phyloP scores from a whole-genome alignment of 2,888 invertebrate species.

The Synanthedon tipuliformis region DNA sequence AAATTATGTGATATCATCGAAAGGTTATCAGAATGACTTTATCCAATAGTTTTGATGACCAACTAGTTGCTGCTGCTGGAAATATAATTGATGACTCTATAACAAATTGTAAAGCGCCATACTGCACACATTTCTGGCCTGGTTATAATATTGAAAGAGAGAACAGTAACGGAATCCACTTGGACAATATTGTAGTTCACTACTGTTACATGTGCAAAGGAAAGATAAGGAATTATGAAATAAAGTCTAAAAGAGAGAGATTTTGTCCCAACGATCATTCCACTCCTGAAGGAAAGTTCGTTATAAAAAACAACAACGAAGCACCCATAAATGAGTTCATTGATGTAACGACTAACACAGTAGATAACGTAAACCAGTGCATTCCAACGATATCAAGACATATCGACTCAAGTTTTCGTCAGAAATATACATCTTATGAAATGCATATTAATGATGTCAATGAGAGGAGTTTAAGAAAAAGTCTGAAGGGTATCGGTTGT shows the following conservation, averaged over 20 bases:
- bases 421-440: conserved; percentile 51
- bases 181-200: conserved; percentile 36
- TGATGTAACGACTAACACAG: conserved; percentile 13
- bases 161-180: conserved; percentile 32
- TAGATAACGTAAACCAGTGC: conserved; percentile 23
- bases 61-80: conserved; percentile 23
- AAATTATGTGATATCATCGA: too few relatives aligned
- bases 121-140: conserved; percentile 55
- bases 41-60: conserved; percentile 30
- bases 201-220: conserved; percentile 56
- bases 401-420: conserved; percentile 47
- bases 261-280: conserved; percentile 52
- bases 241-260: conserved; percentile 29
- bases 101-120: conserved; percentile 43
- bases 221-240: conserved; percentile 59
- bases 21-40: conserved; percentile 34
- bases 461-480: conserved; percentile 52
- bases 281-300: conserved; percentile 38
- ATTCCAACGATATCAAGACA: conserved; percentile 60
- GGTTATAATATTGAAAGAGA: conserved; percentile 43
- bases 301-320: conserved; percentile 6
- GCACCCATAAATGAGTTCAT: conserved; percentile 15
- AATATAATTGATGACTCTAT: conserved; percentile 27
- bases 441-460: conserved; percentile 31
- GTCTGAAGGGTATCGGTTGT: conserved; percentile 58